Base-by-base conservation (phyloP, 2,888 invertebrate species). In the Leucoptera coffeella region DNA sequence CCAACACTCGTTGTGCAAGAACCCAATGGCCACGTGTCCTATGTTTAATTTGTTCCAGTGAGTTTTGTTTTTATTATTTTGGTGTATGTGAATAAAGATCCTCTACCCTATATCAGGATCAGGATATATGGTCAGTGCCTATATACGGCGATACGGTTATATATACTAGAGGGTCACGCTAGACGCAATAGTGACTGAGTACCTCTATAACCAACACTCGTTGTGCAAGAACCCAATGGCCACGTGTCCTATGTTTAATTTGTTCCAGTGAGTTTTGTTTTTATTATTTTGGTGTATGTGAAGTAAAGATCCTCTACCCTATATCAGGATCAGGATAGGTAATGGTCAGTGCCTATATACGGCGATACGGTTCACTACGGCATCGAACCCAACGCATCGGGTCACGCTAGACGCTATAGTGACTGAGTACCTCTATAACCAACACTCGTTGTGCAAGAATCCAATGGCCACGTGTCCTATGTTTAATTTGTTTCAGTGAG, bases 401-500 rank as follows among this genome's bases (percentile, higher is more conserved):
- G 79, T 83, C 29, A 85, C 87, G 0, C 67, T 97, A 13, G 89
- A 93, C 54, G 85, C 87, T 22, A 95, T 99, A 44, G 90, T 97
- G 35, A 94, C 91, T 0, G 95, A 96, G 57, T 97, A 96, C 64
- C 75, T 97, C 27, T 86, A 93, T 40, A 93, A 94, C 64, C 97
- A 99, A 57, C 99, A 99, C 64, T 86, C 95, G 9, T 69, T 91
- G 5, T 99, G 99, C 71, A 90, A 89, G 62, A 93, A 96, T 60
- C 99, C 99, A 1, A 93, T 99, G 69, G 88, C 90, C 15, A 95
- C 94, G 0, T 97, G 96, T 59, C 96, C 97, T 0, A 91, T 92
- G 48, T 97, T 97, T 50, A 92, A 93, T 52, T 72, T 97, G 20
- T 90, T 93, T 46, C 77, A 81, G 85, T 87, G 49, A 76, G 82